Evolutionary conservation across 2,888 invertebrate species (phyloP).

Genomic region (Ophioninae sp.): DNA sequence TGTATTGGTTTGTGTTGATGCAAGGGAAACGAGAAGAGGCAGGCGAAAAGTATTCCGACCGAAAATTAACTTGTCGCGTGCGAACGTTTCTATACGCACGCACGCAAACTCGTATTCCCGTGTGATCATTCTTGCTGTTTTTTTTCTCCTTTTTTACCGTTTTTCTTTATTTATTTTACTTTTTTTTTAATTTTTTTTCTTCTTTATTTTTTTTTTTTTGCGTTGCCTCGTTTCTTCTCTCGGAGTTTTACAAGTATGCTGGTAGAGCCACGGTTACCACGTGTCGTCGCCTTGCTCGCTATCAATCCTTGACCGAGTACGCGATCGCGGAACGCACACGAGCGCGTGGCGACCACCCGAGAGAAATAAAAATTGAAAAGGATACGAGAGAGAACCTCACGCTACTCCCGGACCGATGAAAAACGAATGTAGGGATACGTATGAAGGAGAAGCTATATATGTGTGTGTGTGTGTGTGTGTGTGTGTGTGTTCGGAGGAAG

Average conservation of each 20-base stretch:
- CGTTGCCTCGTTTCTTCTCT: constrained; percentile 17
- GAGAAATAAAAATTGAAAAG: constrained; percentile 58
- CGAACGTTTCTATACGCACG: constrained; percentile 25
- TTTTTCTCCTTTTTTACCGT: no score
- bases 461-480: not conserved
- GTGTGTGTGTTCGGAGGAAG: constrained; percentile 26
- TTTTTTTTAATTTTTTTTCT: not conserved
- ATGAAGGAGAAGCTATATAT: not conserved
- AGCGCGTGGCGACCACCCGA: constrained; percentile 49
- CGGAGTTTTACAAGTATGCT: constrained; percentile 32
- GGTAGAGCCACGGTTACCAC: constrained; percentile 44
- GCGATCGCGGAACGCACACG: not conserved
- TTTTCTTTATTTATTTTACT: no score
- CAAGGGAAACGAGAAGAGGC: not conserved
- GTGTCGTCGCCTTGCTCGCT: constrained; percentile 62
- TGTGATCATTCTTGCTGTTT: no score
- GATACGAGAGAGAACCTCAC: constrained; percentile 28
- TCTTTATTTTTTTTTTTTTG: not conserved
- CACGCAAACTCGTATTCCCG: no score
- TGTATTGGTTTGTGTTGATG: constrained; percentile 5
- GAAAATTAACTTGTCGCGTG: constrained; percentile 63
- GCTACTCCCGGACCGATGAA: constrained; percentile 33
- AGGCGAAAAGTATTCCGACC: constrained; percentile 32
- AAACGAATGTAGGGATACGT: constrained; percentile 43
- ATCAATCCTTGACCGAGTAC: constrained; percentile 57